phyloP scores from a whole-genome alignment of 2,888 invertebrate genomes.

The Drosophila bunnanda region DNA sequence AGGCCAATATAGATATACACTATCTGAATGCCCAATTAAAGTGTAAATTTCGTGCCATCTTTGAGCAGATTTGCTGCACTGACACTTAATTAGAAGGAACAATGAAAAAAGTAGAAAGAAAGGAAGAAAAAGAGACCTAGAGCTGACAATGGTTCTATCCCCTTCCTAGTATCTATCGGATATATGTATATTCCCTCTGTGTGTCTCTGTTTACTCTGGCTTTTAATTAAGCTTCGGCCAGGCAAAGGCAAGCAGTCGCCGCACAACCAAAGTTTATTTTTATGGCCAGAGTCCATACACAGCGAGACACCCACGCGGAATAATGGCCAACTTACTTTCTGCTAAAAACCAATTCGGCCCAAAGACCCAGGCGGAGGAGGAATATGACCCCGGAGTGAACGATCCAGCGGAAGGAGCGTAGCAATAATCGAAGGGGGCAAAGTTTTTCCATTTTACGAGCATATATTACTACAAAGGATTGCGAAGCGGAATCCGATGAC shows the following conservation, averaged over 20 bases:
- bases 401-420: not conserved
- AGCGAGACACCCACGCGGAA: conserved; percentile 20
- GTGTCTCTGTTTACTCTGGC: conserved; percentile 62
- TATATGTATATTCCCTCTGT: conserved; percentile 48
- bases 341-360: conserved; percentile 56
- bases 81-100: conserved; percentile 77
- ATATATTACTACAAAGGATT: conserved; percentile 29
- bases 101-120: too few relatives aligned
- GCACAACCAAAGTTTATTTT: conserved; percentile 58
- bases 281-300: conserved; percentile 40
- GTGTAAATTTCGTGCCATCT: conserved; percentile 67
- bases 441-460: conserved; percentile 14
- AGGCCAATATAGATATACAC: conserved; percentile 50
- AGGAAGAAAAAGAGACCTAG: not conserved
- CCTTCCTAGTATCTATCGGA: conserved; percentile 56
- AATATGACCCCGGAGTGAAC: not conserved
- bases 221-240: conserved; percentile 68
- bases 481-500: conserved; percentile 16
- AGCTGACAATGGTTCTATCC: not conserved
- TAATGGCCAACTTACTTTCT: conserved; percentile 39
- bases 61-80: conserved; percentile 55
- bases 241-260: conserved; percentile 27
- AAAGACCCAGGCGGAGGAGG: conserved; percentile 27
- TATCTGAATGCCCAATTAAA: conserved; percentile 77
- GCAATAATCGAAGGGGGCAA: conserved; percentile 6